Evolutionary conservation across 2,113 vertebrate species (phyloP).

Genomic region (Petrocephalus zakoni): DNA sequence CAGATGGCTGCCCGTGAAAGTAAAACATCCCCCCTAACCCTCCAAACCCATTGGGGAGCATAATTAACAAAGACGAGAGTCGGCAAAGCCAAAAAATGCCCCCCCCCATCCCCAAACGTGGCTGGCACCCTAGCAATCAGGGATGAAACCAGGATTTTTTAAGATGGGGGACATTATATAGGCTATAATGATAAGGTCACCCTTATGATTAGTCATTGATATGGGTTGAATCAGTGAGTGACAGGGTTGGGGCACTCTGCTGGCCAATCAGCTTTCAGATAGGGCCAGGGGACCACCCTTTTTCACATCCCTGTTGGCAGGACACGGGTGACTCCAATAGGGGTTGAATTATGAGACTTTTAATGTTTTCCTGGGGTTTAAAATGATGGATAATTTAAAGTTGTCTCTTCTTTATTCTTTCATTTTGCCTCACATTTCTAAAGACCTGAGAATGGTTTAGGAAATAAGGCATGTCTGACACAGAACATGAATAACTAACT

Average conservation of each 20-base stretch:
- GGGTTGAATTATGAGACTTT: neutral
- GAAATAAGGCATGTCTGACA: slow-evolving; percentile 11
- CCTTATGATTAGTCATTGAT: neutral
- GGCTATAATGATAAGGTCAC: neutral
- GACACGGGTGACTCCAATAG: neutral
- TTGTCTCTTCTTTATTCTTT: neutral
- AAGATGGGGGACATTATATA: neutral
- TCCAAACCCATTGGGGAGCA: neutral
- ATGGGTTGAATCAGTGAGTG: neutral
- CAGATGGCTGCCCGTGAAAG: neutral
- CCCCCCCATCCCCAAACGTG: neutral
- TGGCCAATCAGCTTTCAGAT: neutral
- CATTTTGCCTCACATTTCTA: neutral
- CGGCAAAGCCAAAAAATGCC: neutral
- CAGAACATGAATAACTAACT: neutral
- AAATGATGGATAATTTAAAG: slow-evolving; percentile 11
- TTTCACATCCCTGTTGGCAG: neutral
- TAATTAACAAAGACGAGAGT: slow-evolving; percentile 26
- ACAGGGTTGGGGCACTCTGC: neutral
- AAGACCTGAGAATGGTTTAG: neutral
- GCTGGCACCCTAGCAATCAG: neutral
- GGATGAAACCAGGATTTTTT: neutral
- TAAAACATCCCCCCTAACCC: neutral
- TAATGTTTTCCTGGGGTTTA: neutral
- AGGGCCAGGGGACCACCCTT: neutral